phyloP scores from a whole-genome alignment of 2,888 invertebrate species.

The Drosophila recens region DNA sequence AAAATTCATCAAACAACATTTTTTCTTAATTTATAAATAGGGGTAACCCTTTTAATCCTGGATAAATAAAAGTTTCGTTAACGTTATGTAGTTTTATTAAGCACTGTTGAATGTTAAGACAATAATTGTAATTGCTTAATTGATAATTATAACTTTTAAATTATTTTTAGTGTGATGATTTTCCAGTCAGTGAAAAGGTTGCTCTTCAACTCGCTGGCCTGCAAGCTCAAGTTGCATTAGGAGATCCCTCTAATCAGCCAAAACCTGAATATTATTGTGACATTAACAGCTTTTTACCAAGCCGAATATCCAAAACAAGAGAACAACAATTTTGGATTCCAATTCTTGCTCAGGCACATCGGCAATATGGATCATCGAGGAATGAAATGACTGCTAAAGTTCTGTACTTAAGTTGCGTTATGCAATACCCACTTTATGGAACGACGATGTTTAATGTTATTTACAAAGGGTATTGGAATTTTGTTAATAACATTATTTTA shows the following conservation, averaged over 20 bases:
- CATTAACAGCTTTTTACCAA: slow-evolving; percentile 95
- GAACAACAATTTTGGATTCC: slow-evolving; percentile 95
- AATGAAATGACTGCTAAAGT: slow-evolving; percentile 96
- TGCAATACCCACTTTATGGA: slow-evolving; percentile 97
- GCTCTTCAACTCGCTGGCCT: slow-evolving; percentile 96
- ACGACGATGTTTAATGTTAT: slow-evolving; percentile 95
- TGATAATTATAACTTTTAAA: neutral
- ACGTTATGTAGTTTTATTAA: too few relatives aligned
- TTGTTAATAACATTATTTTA: slow-evolving; percentile 90
- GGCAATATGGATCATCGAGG: slow-evolving; percentile 96
- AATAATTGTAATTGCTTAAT: neutral
- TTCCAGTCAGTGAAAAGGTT: slow-evolving; percentile 97
- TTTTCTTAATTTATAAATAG: too few relatives aligned
- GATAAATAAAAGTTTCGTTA: too few relatives aligned
- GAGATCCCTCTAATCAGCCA: slow-evolving; percentile 91
- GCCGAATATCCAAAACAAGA: slow-evolving; percentile 91
- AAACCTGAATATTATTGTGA: slow-evolving; percentile 95
- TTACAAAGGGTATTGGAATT: slow-evolving; percentile 97
- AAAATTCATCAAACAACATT: too few relatives aligned
- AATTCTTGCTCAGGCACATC: slow-evolving; percentile 94
- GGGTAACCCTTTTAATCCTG: too few relatives aligned
- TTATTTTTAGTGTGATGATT: slow-evolving; percentile 92
- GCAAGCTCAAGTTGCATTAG: slow-evolving; percentile 97
- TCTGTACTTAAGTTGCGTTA: slow-evolving; percentile 96
- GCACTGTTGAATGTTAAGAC: neutral